These are phyloP conservation scores for Ceratina calcarata DNA, from an alignment of 1,140 invertebrate species.

Conservation along the genomic window DNA sequence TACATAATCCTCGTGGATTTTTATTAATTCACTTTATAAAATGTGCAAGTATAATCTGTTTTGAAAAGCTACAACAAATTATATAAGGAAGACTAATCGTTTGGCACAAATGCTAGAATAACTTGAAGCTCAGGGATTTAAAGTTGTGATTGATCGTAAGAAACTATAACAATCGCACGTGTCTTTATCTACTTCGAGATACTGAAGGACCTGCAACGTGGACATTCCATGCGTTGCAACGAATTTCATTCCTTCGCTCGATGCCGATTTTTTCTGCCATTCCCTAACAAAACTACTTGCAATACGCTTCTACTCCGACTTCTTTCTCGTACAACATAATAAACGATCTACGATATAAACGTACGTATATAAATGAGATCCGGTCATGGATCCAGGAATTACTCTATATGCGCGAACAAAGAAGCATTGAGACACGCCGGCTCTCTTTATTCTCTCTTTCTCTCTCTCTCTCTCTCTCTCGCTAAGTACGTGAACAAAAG, in stretches of 20 bases:
- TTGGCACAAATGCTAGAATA: slow-evolving; percentile 7
- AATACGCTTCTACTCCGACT: not conserved
- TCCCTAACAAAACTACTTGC: not conserved
- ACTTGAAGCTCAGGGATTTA: not conserved
- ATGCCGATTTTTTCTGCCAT: slow-evolving; percentile 15
- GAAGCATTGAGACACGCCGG: not conserved
- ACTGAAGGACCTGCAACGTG: not conserved
- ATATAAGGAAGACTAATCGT: slow-evolving; percentile 4
- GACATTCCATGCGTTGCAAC: slow-evolving; percentile 19
- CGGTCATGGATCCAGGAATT: not conserved
- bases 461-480: not conserved
- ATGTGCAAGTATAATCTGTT: not conserved
- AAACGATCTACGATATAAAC: not conserved
- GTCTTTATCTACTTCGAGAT: not conserved
- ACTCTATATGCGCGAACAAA: slow-evolving; percentile 3
- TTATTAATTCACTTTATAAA: too few species aligned
- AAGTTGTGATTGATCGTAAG: too few species aligned
- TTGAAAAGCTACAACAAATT: not conserved
- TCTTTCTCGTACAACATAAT: not conserved
- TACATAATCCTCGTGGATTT: too few species aligned
- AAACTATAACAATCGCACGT: not conserved
- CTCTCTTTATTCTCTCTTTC: not conserved
- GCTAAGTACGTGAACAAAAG: slow-evolving; percentile 26
- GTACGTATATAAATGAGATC: not conserved
- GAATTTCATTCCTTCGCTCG: not conserved